Conservation (phyloP, 2,888 invertebrate genomes). For the Tigriopus californicus region DNA sequence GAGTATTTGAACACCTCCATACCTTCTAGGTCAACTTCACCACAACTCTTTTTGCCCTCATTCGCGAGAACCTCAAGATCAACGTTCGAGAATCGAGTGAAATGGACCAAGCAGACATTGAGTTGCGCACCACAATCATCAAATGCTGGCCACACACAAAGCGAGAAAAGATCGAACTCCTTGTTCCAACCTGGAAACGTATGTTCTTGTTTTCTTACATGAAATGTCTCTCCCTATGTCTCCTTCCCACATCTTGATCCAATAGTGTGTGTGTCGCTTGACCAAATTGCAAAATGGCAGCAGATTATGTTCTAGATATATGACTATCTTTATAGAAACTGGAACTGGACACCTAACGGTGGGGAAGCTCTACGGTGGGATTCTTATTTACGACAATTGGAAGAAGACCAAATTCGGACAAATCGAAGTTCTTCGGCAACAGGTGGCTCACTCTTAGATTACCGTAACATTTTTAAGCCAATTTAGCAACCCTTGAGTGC, state of each 20-base stretch:
- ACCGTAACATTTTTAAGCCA: too few relatives aligned
- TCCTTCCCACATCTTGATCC: not conserved
- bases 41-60: conserved; percentile 92
- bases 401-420: conserved; percentile 72
- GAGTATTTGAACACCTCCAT: not conserved
- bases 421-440: conserved; percentile 27
- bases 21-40: conserved; percentile 66
- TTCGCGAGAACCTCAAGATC: conserved; percentile 93
- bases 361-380: conserved; percentile 93
- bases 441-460: not conserved
- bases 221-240: too few relatives aligned
- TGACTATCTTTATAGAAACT: conserved; percentile 22
- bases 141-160: conserved; percentile 98
- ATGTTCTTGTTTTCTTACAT: too few relatives aligned
- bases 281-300: too few relatives aligned
- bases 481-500: too few relatives aligned
- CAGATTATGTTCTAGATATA: not conserved
- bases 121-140: conserved; percentile 78
- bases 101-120: conserved; percentile 52
- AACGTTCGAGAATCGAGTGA: conserved; percentile 46
- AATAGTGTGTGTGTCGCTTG: not conserved
- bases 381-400: conserved; percentile 94
- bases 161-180: conserved; percentile 83
- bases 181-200: conserved; percentile 74
- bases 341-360: conserved; percentile 68